Conservation (phyloP, 2,113 vertebrate genomes). For the Rhinogobius similis region DNA sequence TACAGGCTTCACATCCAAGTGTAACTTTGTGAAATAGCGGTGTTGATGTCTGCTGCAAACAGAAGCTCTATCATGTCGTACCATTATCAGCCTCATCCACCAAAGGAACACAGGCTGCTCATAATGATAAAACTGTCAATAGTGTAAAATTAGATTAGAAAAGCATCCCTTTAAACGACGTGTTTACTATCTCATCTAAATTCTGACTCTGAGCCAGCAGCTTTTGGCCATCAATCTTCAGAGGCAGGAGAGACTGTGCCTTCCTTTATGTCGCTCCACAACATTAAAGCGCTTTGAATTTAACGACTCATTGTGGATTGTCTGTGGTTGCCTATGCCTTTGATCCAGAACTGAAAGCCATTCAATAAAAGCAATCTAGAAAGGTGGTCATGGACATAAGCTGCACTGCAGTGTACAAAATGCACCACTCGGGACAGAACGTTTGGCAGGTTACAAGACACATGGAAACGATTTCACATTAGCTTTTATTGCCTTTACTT, state of each 20-base stretch:
- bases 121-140: constrained; percentile 30
- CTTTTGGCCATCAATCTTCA: constrained; percentile 47
- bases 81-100: constrained; percentile 29
- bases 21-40: constrained; percentile 10
- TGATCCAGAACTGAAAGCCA: constrained; percentile 26
- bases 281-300: constrained; percentile 11
- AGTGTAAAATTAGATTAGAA: constrained; percentile 37
- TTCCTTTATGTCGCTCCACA: constrained; percentile 28
- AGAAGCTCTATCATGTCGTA: constrained; percentile 27
- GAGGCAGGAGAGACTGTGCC: constrained; percentile 23
- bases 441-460: not conserved
- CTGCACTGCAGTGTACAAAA: constrained; percentile 7
- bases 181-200: constrained; percentile 46
- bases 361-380: constrained; percentile 27
- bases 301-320: constrained; percentile 18
- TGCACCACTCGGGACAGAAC: constrained; percentile 6
- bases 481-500: constrained; percentile 18
- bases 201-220: constrained; percentile 39
- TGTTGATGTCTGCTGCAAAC: constrained; percentile 21
- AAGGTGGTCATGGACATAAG: constrained; percentile 1
- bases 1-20: constrained; percentile 17
- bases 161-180: constrained; percentile 29
- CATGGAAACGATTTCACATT: constrained; percentile 3
- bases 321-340: constrained; percentile 16
- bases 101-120: constrained; percentile 14